Conservation (phyloP, 2,888 invertebrate genomes). For the Eupithecia centaureata region DNA sequence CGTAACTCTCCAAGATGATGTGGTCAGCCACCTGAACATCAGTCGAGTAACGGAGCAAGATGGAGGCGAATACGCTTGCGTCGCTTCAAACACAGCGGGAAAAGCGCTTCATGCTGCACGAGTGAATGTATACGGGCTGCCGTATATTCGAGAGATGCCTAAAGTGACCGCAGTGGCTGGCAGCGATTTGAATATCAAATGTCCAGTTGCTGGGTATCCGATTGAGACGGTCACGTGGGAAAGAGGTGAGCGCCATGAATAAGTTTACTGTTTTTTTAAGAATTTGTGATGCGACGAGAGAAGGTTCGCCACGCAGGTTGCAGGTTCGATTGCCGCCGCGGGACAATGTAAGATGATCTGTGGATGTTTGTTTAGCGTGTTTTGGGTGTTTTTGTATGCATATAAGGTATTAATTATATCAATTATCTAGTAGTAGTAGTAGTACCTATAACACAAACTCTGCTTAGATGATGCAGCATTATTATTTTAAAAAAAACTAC, state of each 20-base stretch:
- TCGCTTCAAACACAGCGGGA: conserved; percentile 92
- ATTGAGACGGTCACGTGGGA: conserved; percentile 95
- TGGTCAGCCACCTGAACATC: conserved; percentile 96
- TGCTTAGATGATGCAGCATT: too few species aligned
- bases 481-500: too few species aligned
- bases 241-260: conserved; percentile 92
- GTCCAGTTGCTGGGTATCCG: conserved; percentile 95
- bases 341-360: too few species aligned
- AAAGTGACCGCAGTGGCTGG: conserved; percentile 95
- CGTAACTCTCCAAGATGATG: conserved; percentile 95
- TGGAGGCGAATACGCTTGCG: conserved; percentile 94
- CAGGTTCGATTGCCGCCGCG: too few species aligned
- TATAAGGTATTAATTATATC: too few species aligned
- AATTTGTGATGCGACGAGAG: too few species aligned
- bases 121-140: conserved; percentile 94
- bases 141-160: conserved; percentile 94
- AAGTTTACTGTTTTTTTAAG: too few species aligned
- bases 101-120: conserved; percentile 91
- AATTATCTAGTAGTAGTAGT: too few species aligned
- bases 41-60: conserved; percentile 94
- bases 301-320: too few species aligned
- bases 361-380: too few species aligned
- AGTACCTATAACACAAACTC: too few species aligned
- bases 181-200: conserved; percentile 92
- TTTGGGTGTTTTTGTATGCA: too few species aligned